These are phyloP conservation scores for Megastigmus dorsalis DNA, from an alignment of 2,888 invertebrate genomes.

Conservation along the genomic window DNA sequence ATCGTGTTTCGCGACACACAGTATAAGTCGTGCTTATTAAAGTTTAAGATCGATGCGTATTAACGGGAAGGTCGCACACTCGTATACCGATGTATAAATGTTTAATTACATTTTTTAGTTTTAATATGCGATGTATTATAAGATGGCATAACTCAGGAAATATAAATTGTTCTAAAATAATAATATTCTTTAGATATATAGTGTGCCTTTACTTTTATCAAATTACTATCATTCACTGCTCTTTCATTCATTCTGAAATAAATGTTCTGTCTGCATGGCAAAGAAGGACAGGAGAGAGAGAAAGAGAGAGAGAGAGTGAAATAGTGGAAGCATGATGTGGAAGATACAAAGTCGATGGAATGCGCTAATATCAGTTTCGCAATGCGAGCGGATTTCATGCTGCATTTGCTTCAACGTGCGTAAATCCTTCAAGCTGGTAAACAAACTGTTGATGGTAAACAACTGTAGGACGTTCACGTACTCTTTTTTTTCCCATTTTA, in stretches of 20 bases:
- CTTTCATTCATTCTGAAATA: conserved; percentile 3
- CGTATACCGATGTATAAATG: too few relatives aligned
- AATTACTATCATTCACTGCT: not conserved
- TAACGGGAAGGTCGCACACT: too few relatives aligned
- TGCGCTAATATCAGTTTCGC: not conserved
- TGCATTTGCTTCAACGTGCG: not conserved
- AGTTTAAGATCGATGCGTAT: too few relatives aligned
- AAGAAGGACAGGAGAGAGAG: too few relatives aligned
- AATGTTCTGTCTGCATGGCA: not conserved
- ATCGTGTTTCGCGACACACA: too few relatives aligned
- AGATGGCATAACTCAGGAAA: too few relatives aligned
- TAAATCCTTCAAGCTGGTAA: not conserved
- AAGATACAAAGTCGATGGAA: not conserved
- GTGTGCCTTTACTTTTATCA: not conserved
- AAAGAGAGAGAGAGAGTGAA: not conserved
- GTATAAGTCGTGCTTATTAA: too few relatives aligned
- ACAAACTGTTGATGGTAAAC: not conserved
- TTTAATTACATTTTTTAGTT: too few relatives aligned
- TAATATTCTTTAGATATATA: too few relatives aligned
- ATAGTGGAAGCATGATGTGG: not conserved
- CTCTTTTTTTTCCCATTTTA: not conserved
- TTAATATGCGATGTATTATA: too few relatives aligned
- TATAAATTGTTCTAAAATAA: too few relatives aligned
- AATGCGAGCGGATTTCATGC: not conserved
- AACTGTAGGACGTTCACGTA: not conserved